These are phyloP conservation scores for Apus apus DNA, from an alignment of 2,113 vertebrate genomes.

Conservation along the genomic window DNA sequence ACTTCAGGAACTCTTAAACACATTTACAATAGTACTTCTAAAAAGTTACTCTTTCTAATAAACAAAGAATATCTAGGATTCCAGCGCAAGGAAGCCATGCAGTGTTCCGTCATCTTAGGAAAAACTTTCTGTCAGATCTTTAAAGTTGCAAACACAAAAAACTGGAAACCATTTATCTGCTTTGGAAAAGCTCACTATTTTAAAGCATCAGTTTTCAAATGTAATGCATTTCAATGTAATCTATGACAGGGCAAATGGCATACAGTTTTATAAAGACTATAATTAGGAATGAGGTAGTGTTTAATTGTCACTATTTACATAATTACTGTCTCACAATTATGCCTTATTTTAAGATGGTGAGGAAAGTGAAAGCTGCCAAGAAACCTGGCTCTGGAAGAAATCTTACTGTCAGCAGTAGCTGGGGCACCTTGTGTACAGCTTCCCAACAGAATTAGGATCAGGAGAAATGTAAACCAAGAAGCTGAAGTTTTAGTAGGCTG, in stretches of 20 bases:
- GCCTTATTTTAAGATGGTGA: not conserved
- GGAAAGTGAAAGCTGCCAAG: not conserved
- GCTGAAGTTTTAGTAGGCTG: not conserved
- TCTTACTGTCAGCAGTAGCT: not conserved
- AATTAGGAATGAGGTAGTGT: not conserved
- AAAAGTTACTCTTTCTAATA: not conserved
- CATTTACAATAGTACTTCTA: not conserved
- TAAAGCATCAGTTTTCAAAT: not conserved
- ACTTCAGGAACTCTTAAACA: not conserved
- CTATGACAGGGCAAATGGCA: not conserved
- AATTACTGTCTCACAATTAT: not conserved
- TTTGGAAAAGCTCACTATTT: not conserved
- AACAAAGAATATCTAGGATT: not conserved
- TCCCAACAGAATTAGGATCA: not conserved
- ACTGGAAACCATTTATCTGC: not conserved
- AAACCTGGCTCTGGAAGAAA: not conserved
- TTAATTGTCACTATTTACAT: constrained; percentile 31
- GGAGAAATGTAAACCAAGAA: not conserved
- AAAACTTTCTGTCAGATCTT: not conserved
- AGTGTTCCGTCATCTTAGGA: not conserved
- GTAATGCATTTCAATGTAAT: not conserved
- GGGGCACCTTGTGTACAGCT: not conserved
- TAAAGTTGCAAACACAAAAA: not conserved
- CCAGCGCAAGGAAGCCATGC: not conserved
- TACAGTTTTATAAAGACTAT: not conserved